These are phyloP conservation scores for Mimas tiliae DNA, from an alignment of 2,888 invertebrate species.

Conservation along the genomic window DNA sequence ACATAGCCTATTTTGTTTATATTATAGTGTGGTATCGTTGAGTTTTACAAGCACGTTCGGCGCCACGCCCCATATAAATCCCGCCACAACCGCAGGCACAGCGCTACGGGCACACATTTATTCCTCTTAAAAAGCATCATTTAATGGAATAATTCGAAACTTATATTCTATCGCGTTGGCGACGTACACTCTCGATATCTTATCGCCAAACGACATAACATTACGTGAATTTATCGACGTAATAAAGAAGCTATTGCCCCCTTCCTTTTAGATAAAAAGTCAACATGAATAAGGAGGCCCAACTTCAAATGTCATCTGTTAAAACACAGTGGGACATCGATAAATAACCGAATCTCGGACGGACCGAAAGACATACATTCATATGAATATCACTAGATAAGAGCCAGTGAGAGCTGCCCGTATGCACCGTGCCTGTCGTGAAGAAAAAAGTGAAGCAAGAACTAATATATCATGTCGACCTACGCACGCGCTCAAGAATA, in stretches of 20 bases:
- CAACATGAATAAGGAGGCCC: constrained; percentile 57
- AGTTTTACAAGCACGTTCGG: constrained; percentile 75
- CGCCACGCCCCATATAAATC: constrained; percentile 61
- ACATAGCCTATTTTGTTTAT: constrained; percentile 79
- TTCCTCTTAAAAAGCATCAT: constrained; percentile 28
- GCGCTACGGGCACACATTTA: constrained; percentile 39
- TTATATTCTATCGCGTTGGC: constrained; percentile 34
- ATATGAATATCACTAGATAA: constrained; percentile 61
- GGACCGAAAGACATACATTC: constrained; percentile 18
- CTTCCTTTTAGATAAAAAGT: constrained; percentile 66
- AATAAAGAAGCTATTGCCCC: constrained; percentile 61
- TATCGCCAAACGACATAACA: constrained; percentile 41
- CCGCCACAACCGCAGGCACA: constrained; percentile 63
- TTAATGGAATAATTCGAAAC: constrained; percentile 38
- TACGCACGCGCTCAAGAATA: constrained; percentile 76
- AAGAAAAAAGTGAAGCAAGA: constrained; percentile 71
- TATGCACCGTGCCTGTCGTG: constrained; percentile 73
- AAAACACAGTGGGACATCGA: constrained; percentile 27
- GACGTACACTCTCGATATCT: constrained; percentile 37
- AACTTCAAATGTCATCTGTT: constrained; percentile 50
- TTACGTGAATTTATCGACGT: constrained; percentile 44
- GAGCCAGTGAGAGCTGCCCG: constrained; percentile 66
- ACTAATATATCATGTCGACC: constrained; percentile 80
- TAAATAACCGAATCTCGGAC: constrained; percentile 27
- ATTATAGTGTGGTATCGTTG: constrained; percentile 77